phyloP scores from a whole-genome alignment of 2,888 invertebrate species.

The Gnatocerus cornutus region DNA sequence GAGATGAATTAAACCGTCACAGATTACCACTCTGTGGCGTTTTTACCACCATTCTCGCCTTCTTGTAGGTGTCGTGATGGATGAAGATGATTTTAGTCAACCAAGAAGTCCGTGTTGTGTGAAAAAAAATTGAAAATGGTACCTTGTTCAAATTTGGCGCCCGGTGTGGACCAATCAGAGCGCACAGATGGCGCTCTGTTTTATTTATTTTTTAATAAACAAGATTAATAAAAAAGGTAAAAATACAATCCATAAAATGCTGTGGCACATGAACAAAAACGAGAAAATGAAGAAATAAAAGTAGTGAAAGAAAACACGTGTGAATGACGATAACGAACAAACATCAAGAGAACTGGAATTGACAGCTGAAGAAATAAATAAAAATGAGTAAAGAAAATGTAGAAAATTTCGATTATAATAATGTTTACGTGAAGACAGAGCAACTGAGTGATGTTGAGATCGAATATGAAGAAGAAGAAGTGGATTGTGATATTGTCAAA shows the following conservation, averaged over 20 bases:
- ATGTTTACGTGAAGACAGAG: conserved; percentile 30
- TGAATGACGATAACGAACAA: neutral
- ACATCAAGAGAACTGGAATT: neutral
- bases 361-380: conserved; percentile 33
- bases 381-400: conserved; percentile 35
- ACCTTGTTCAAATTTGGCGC: conserved; percentile 13
- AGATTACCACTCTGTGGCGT: too few species aligned
- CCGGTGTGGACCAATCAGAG: conserved; percentile 6
- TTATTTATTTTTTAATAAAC: conserved; percentile 46
- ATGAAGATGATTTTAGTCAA: too few species aligned
- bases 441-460: conserved; percentile 15
- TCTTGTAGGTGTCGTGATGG: too few species aligned
- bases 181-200: conserved; percentile 27
- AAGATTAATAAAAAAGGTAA: conserved; percentile 36
- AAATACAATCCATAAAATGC: conserved; percentile 24
- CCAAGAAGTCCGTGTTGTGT: too few species aligned
- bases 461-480: conserved; percentile 8
- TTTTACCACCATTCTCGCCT: too few species aligned
- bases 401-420: conserved; percentile 31
- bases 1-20: too few species aligned
- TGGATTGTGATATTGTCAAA: conserved; percentile 28
- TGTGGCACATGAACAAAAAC: conserved; percentile 14
- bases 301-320: neutral
- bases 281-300: conserved; percentile 1
- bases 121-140: neutral